Evolutionary conservation across 2,113 vertebrate species (phyloP), one percentile per base, ranked within the genome.

Genomic region (Stigmatopora argus): DNA sequence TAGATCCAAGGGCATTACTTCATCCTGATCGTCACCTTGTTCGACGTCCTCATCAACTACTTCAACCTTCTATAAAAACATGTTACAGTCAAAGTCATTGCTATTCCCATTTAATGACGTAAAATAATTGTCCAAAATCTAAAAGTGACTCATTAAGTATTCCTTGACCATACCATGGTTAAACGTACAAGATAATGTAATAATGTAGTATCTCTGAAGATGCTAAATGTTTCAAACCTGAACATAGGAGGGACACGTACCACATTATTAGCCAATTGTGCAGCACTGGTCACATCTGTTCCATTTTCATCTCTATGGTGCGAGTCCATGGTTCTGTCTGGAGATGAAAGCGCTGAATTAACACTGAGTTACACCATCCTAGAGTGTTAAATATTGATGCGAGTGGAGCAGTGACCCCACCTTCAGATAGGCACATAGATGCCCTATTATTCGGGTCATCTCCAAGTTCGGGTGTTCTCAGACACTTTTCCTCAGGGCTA

Each of bases 341-440:
- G 65, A 72, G 76, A 83, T 90, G 44, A 86, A 21, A 78, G 75
- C 49, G 75, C 21, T 21, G 46, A 7, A 55, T 80, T n/a, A 73
- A 71, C 63, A 47, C 64, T 21, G 4, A 64, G 21, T 34, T 5
- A 18, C 45, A 19, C 47, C n/a, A 38, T 62, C 48, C 34, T 26
- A 38, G 53, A 52, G 18, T 26, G 3, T 1, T 11, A 8, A 3
- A n/a, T 15, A 5, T 11, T 58, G 9, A 13, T 59, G 31, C 44
- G 14, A 35, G 35, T 21, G 34, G 11, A 4, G 13, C 7, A 18
- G 49, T 34, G 3, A 23, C 12, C 80, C 69, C 89, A 94, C 93
- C 95, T 88, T 99, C 96, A 75, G 96, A 98, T 73, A 96, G 88
- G 86, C 93, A 94, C 78, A 95, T 83, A 64, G 95, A 96, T 44